Evolutionary conservation across 2,888 invertebrate genomes (phyloP).

Genomic region (Mechanitis messenoides): DNA sequence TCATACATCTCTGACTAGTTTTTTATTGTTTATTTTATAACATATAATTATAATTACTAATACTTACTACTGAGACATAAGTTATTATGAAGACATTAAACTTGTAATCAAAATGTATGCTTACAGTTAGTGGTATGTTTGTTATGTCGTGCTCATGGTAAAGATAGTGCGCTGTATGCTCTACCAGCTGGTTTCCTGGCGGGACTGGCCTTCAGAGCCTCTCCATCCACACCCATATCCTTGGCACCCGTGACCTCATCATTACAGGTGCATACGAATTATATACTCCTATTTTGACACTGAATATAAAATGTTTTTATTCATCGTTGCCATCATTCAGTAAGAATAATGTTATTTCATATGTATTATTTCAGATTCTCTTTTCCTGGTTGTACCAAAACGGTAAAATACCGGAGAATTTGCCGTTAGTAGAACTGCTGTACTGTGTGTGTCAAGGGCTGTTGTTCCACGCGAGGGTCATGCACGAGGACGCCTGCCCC

Average conservation of each 20-base stretch:
- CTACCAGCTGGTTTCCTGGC: conserved; percentile 75
- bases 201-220: conserved; percentile 68
- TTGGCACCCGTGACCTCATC: conserved; percentile 71
- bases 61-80: too few relatives aligned
- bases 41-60: too few relatives aligned
- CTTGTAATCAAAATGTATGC: background rate
- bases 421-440: conserved; percentile 66
- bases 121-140: conserved; percentile 65
- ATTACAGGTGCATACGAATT: conserved; percentile 56
- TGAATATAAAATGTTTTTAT: too few relatives aligned
- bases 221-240: conserved; percentile 73
- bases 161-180: conserved; percentile 65
- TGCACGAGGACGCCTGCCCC: conserved; percentile 73
- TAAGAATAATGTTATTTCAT: background rate
- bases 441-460: conserved; percentile 73
- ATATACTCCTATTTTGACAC: too few relatives aligned
- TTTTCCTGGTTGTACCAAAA: conserved; percentile 62
- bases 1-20: background rate
- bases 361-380: conserved; percentile 46
- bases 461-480: conserved; percentile 72
- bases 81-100: too few relatives aligned
- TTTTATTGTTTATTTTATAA: too few relatives aligned
- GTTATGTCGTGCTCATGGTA: conserved; percentile 55
- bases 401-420: conserved; percentile 55
- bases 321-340: background rate